Evolutionary conservation across 2,797 vertebrate genomes (phyloP).

Genomic region (Molothrus ater): DNA sequence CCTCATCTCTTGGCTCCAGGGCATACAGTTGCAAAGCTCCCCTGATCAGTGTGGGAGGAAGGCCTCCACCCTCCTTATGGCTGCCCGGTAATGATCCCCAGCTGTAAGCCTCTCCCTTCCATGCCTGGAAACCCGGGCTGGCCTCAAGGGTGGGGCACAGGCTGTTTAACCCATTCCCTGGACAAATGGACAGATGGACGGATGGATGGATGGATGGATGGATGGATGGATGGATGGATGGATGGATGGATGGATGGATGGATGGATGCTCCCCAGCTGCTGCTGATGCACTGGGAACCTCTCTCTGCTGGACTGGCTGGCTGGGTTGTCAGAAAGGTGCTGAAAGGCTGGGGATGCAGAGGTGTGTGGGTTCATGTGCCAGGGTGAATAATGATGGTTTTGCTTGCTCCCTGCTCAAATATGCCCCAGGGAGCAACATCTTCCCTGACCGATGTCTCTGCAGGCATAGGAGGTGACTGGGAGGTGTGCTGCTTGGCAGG

Average conservation of each 20-base stretch:
- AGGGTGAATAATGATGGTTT: rapidly evolving
- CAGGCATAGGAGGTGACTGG: background rate
- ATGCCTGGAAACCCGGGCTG: constrained; percentile 43
- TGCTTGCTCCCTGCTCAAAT: rapidly evolving
- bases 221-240: background rate
- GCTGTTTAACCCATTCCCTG: constrained; percentile 34
- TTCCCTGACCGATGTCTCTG: background rate
- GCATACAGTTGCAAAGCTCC: constrained; percentile 32
- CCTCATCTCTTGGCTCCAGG: constrained; percentile 57
- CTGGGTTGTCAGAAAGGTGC: background rate
- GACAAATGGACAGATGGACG: background rate
- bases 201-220: rapidly evolving
- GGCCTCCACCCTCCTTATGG: constrained; percentile 51
- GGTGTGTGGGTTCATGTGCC: rapidly evolving
- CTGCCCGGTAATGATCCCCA: constrained; percentile 58
- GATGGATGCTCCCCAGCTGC: background rate
- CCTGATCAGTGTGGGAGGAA: constrained; percentile 67
- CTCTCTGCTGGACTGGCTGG: background rate
- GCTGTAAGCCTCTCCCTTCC: constrained; percentile 56
- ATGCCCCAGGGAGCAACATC: rapidly evolving
- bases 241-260: background rate
- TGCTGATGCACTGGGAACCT: background rate
- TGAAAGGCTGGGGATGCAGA: background rate
- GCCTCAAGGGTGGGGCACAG: background rate
- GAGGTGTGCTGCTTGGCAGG: background rate